Base-by-base conservation (phyloP, 2,113 vertebrate species). In the Barbus barbus region DNA sequence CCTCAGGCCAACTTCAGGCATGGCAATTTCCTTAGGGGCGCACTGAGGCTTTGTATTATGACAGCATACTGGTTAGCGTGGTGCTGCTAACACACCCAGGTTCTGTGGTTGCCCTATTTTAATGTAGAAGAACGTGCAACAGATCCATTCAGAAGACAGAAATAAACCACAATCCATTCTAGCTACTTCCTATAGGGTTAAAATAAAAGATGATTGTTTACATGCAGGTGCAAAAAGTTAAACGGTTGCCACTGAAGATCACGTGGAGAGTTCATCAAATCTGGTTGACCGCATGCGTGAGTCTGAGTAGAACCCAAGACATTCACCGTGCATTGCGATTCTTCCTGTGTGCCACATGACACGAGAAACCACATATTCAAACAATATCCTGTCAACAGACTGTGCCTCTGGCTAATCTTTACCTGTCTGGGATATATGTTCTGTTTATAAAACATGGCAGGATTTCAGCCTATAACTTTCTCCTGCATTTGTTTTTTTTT, bases 331-430 rank as follows among this genome's bases (percentile, higher is more conserved):
- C 36, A n/a, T 20, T 26, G 12, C 44, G 48, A 44, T 28, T 82
- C 72, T 89, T 88, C 85, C 88, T 87, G 79, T 67, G 48, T 82
- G 81, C 77, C 87, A 83, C 56, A 85, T 86, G 81, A 89, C 84
- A 82, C 8, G 46, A 78, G 65, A 85, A 86, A 75, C 73, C 77
- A 78, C 81, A 28, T 4, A 60, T 76, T 83, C 44, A 67, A 77
- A 72, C 58, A 63, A 73, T 75, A 88, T 88, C 85, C 87, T 82
- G 84, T 84, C 48, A 86, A 53, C 76, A 53, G 41, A 16, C 44
- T 11, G 33, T 12, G 51, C 36, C 9, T 24, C 4, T 20, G 46
- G 69, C 41, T 76, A 24, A 78, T 60, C 38, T 84, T 26, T 20
- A 74, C 31, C 74, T 65, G 22, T 36, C 7, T 16, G 5, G 24